Evolutionary conservation across 2,888 invertebrate genomes (phyloP).

Genomic region (Cantharis nigra): DNA sequence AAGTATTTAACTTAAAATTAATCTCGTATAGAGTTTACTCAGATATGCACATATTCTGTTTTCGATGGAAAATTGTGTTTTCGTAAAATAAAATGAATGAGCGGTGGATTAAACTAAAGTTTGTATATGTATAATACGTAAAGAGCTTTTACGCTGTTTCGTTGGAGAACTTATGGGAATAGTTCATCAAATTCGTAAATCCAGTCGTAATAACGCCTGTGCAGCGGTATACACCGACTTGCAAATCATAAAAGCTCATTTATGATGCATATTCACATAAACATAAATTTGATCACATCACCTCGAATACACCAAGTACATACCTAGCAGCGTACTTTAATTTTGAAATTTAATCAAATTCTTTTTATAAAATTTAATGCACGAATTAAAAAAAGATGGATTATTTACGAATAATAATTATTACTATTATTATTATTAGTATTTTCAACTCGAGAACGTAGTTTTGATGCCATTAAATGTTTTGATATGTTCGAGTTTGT

Average conservation of each 20-base stretch:
- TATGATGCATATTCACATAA: constrained; percentile 17
- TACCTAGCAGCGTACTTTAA: background rate
- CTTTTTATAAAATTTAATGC: too few relatives aligned
- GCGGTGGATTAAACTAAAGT: constrained; percentile 13
- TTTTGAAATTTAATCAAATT: background rate
- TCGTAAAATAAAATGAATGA: constrained; percentile 8
- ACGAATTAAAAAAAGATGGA: too few relatives aligned
- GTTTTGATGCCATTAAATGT: too few relatives aligned
- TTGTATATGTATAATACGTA: constrained; percentile 1
- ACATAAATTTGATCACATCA: constrained; percentile 5
- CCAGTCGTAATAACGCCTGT: constrained; percentile 3
- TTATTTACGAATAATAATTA: too few relatives aligned
- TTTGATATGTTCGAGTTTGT: too few relatives aligned
- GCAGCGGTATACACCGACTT: background rate
- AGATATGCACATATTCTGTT: background rate
- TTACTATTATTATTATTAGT: too few relatives aligned
- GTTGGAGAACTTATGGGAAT: constrained; percentile 4
- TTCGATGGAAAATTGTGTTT: background rate
- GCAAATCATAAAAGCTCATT: constrained; percentile 27
- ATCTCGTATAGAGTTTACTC: background rate
- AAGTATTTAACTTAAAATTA: background rate
- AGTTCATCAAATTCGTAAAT: constrained; percentile 13
- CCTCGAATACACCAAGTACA: background rate
- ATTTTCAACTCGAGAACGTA: too few relatives aligned
- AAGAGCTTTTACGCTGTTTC: constrained; percentile 15